Percentiles rank a stretch among this genome's conserved stretches.
Evolutionary conservation across 2,888 invertebrate genomes (phyloP).

Genomic region (Rhingia rostrata): DNA sequence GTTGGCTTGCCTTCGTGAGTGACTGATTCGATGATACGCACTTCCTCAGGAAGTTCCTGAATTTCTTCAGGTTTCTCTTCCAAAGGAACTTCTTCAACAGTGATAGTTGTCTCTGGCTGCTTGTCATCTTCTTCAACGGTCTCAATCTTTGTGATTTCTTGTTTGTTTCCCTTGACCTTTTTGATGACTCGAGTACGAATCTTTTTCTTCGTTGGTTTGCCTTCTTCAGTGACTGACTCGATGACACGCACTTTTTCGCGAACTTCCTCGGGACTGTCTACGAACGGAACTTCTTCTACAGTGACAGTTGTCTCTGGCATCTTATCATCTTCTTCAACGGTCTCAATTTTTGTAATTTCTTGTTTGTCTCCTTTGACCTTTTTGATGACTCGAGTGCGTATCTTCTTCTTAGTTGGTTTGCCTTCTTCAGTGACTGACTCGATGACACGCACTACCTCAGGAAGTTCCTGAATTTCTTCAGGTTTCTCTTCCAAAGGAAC

Average conservation of each 20-base stretch:
- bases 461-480: too few species aligned
- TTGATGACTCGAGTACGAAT: constrained; percentile 15
- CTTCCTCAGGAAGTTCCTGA: constrained; percentile 41
- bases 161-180: constrained; percentile 31
- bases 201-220: constrained; percentile 47
- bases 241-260: constrained; percentile 29
- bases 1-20: constrained; percentile 5
- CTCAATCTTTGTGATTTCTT: constrained; percentile 29
- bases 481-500: too few species aligned
- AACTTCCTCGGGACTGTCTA: constrained; percentile 33
- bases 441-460: too few species aligned
- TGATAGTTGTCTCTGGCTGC: constrained; percentile 24
- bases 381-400: too few species aligned
- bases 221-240: constrained; percentile 38
- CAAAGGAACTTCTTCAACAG: constrained; percentile 12
- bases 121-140: constrained; percentile 39
- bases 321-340: too few species aligned
- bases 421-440: too few species aligned
- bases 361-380: too few species aligned
- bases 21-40: constrained; percentile 34
- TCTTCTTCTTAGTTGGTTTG: too few species aligned
- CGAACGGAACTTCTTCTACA: constrained; percentile 39
- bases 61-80: constrained; percentile 26
- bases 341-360: too few species aligned
- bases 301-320: too few species aligned